Evolutionary conservation across 2,797 vertebrate genomes (phyloP).

Genomic region (Acanthurus tractus): DNA sequence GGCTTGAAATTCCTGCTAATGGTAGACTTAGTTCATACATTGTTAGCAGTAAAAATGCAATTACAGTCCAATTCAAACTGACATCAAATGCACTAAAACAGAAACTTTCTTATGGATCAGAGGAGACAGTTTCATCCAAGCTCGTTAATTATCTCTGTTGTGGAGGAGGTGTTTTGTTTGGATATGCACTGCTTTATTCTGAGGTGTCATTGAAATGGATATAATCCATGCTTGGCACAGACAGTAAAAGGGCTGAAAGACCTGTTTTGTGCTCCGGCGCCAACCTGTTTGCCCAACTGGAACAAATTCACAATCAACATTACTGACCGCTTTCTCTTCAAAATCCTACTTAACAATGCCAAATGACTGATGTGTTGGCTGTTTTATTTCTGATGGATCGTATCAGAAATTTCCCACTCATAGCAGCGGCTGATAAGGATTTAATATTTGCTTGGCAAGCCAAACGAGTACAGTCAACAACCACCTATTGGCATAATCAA

Average conservation of each 20-base stretch:
- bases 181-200: constrained; percentile 53
- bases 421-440: constrained; percentile 55
- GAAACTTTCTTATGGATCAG: constrained; percentile 4
- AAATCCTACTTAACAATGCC: constrained; percentile 55
- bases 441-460: constrained; percentile 61
- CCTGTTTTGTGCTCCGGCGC: constrained; percentile 66
- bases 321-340: constrained; percentile 53
- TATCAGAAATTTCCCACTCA: constrained; percentile 56
- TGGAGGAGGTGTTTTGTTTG: constrained; percentile 61
- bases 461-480: constrained; percentile 23
- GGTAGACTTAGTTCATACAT: constrained; percentile 4
- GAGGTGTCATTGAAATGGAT: constrained; percentile 71
- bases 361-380: constrained; percentile 63
- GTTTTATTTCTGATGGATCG: constrained; percentile 53
- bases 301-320: constrained; percentile 68
- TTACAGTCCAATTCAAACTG: constrained; percentile 10
- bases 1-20: neutral
- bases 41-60: neutral
- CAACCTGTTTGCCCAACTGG: constrained; percentile 70
- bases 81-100: neutral
- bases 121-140: constrained; percentile 25
- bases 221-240: constrained; percentile 69
- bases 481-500: constrained; percentile 31
- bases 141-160: constrained; percentile 56
- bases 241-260: constrained; percentile 56